A percentile compares a stretch with the other conserved stretches of the same genome.
Conservation (phyloP, 2,888 invertebrate species). For the Euplagia quadripunctaria region DNA sequence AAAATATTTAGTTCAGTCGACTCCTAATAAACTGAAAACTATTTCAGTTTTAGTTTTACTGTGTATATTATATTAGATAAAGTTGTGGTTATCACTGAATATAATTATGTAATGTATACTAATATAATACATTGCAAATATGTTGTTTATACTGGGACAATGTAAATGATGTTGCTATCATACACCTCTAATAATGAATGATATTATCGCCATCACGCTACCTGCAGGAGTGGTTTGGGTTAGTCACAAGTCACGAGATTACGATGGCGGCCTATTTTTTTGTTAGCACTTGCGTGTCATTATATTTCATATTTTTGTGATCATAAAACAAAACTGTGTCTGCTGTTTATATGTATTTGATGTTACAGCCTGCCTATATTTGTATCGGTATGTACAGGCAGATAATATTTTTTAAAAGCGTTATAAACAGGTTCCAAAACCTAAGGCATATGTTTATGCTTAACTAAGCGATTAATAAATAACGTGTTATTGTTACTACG, state of each 20-base stretch:
- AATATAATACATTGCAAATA: neutral
- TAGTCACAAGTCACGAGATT: slow-evolving; percentile 56
- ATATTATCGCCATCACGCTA: slow-evolving; percentile 60
- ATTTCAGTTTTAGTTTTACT: neutral
- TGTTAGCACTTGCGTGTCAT: slow-evolving; percentile 44
- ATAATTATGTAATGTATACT: neutral
- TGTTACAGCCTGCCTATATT: neutral
- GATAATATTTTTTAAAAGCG: neutral
- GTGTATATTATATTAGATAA: neutral
- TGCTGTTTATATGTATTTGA: neutral
- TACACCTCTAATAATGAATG: slow-evolving; percentile 40
- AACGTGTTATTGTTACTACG: too few relatives aligned
- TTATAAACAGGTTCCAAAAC: slow-evolving; percentile 1
- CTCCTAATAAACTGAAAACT: neutral
- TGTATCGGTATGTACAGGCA: neutral
- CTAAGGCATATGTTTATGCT: neutral
- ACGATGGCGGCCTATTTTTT: slow-evolving; percentile 36
- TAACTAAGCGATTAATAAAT: neutral
- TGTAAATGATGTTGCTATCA: slow-evolving; percentile 26
- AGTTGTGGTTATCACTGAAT: neutral
- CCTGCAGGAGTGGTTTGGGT: slow-evolving; percentile 67
- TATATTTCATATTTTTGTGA: slow-evolving; percentile 19
- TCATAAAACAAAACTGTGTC: slow-evolving; percentile 5
- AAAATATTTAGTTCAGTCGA: slow-evolving; percentile 7
- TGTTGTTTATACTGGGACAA: slow-evolving; percentile 24